These are phyloP conservation scores for Caenorhabditis uteleia DNA, from an alignment of 2,888 invertebrate species.

Conservation along the genomic window DNA sequence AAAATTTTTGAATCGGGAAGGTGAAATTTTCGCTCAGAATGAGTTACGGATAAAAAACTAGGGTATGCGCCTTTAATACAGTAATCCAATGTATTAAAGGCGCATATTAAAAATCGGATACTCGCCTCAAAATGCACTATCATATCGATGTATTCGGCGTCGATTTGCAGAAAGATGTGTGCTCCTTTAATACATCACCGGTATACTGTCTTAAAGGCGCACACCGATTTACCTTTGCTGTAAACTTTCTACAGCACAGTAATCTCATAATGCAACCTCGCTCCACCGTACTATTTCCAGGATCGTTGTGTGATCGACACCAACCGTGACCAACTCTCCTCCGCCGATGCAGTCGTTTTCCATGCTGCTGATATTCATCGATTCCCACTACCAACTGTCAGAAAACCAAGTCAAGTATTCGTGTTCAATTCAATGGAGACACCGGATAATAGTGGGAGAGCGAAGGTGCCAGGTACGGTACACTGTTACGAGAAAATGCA, in stretches of 20 bases:
- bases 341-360: slow-evolving; percentile 77
- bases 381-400: slow-evolving; percentile 15
- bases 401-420: slow-evolving; percentile 24
- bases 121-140: no score
- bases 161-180: no score
- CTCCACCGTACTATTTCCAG: no score
- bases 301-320: slow-evolving; percentile 76
- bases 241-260: background rate
- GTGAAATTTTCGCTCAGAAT: no score
- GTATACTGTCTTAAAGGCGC: background rate
- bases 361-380: slow-evolving; percentile 70
- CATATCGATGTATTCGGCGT: no score
- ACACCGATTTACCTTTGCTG: background rate
- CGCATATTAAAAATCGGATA: no score
- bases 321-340: slow-evolving; percentile 71
- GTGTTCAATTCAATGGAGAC: slow-evolving; percentile 48
- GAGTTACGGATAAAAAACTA: no score
- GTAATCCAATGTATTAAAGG: no score
- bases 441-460: slow-evolving; percentile 38
- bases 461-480: slow-evolving; percentile 13
- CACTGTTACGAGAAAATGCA: background rate
- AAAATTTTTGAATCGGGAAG: no score
- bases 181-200: no score
- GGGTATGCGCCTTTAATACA: no score
- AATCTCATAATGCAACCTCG: background rate